A percentile compares a stretch with the other conserved stretches of the same genome.
These are phyloP conservation scores for Poecile montanus DNA, from an alignment of 2,797 vertebrate species.

Conservation along the genomic window DNA sequence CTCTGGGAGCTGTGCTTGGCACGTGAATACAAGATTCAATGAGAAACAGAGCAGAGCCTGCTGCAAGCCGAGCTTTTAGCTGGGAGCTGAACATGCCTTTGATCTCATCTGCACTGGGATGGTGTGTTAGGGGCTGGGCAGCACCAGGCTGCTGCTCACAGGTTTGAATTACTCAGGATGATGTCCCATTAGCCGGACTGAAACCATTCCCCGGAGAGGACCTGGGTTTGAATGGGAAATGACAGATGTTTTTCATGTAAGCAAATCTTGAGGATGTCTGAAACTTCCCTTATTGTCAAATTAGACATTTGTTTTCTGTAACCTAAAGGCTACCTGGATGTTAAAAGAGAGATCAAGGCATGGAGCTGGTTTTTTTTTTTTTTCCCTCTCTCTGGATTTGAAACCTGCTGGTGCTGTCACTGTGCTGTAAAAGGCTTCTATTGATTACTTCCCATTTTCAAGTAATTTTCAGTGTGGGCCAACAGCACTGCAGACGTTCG, in stretches of 20 bases:
- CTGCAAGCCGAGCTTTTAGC: neutral
- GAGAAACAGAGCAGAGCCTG: neutral
- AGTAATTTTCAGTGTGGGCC: neutral
- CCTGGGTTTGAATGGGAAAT: neutral
- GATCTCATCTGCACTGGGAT: neutral
- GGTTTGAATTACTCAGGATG: neutral
- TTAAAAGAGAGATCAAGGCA: neutral
- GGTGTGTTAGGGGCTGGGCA: neutral
- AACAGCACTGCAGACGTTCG: neutral
- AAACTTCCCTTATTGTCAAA: slow-evolving; percentile 22
- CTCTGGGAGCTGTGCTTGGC: neutral
- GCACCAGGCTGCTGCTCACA: neutral
- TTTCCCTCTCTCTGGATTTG: neutral
- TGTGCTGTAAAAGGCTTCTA: neutral
- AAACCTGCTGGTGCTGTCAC: neutral
- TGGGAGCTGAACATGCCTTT: neutral
- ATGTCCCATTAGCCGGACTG: neutral
- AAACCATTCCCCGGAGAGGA: neutral
- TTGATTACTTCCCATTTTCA: neutral
- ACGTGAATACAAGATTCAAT: neutral
- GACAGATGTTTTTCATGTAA: neutral
- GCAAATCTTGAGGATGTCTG: neutral
- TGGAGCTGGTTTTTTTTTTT: neutral
- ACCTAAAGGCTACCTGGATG: neutral
- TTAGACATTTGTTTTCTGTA: neutral